A percentile compares a stretch with the other conserved stretches of the same genome.
These are phyloP conservation scores for Astreopora myriophthalma DNA, from an alignment of 64 coral and sea anemone genomes.

Conservation along the genomic window DNA sequence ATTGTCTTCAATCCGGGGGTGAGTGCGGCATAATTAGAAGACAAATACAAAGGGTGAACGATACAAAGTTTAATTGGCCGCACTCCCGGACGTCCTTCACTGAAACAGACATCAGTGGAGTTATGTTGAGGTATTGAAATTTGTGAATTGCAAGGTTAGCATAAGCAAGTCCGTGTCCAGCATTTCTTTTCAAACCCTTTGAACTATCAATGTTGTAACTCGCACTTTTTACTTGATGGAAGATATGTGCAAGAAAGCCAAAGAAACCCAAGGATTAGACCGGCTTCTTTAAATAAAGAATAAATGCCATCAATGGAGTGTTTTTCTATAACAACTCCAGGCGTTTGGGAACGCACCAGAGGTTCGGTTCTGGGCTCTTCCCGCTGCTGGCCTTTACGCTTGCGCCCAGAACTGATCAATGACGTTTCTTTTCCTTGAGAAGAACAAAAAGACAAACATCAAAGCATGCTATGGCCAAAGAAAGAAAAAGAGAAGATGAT, in stretches of 20 bases:
- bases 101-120: not conserved
- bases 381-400: too few species aligned
- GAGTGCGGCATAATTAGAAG: not conserved
- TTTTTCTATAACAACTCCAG: too few species aligned
- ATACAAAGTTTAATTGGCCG: not conserved
- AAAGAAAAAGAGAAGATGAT: too few species aligned
- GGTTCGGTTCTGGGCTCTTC: too few species aligned
- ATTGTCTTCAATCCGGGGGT: not conserved
- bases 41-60: not conserved
- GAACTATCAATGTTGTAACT: not conserved
- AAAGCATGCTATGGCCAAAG: too few species aligned
- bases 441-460: too few species aligned
- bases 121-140: not conserved
- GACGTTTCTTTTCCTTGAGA: too few species aligned
- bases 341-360: too few species aligned
- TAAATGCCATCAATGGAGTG: too few species aligned
- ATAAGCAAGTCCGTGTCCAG: not conserved
- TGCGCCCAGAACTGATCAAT: too few species aligned
- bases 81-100: not conserved
- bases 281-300: too few species aligned
- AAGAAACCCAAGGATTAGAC: not conserved
- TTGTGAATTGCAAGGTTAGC: not conserved
- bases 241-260: not conserved
- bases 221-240: not conserved
- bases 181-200: not conserved